Evolutionary conservation across 2,113 vertebrate genomes (phyloP), one percentile per base, ranked within the genome.

Genomic region (Gallinago undulata): DNA sequence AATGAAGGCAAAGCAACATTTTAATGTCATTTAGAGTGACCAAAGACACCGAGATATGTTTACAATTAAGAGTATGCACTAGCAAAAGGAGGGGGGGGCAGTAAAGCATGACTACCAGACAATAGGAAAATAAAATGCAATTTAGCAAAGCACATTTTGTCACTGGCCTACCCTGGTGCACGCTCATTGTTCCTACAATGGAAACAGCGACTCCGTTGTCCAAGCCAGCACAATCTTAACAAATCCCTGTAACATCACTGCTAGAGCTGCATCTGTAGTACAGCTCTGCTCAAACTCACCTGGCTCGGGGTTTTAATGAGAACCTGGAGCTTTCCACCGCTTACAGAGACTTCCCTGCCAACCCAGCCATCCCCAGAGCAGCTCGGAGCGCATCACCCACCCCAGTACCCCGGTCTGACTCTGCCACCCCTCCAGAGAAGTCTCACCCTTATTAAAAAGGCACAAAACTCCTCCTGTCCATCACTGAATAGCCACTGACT

Each of bases 41-140:
- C 85, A 70, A 88, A 96, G 90, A 78, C 73, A 67, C 72, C 81
- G 90, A 96, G 86, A 92, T 84, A 93, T 18, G 33, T 81, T 84
- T 67, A 86, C 85, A 94, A 84, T 92, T 93, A 90, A 64, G 28
- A 67, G 35, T 10, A 75, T 59, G 78, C 83, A 25, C 73, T 48
- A 75, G 53, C 50, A 66, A 72, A 93, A 82, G 30, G 27, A 9
- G 23, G 3, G 3, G 4, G 9, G 21, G 14, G 47, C 14, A 81
- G 37, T 12, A 72, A 66, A 95, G 87, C 48, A 27, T 47, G 70
- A 30, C 67, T 69, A 45, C 24, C 17, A 73, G 55, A 73, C 69
- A 96, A 84, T 3, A 78, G 79, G 43, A 45, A 84, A 94, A 94
- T 60, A 86, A 93, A 92, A 78, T 7, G 68, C 56, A 64, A 72